These are phyloP conservation scores for Phlogophora meticulosa DNA, from an alignment of 2,888 invertebrate genomes.

Conservation along the genomic window DNA sequence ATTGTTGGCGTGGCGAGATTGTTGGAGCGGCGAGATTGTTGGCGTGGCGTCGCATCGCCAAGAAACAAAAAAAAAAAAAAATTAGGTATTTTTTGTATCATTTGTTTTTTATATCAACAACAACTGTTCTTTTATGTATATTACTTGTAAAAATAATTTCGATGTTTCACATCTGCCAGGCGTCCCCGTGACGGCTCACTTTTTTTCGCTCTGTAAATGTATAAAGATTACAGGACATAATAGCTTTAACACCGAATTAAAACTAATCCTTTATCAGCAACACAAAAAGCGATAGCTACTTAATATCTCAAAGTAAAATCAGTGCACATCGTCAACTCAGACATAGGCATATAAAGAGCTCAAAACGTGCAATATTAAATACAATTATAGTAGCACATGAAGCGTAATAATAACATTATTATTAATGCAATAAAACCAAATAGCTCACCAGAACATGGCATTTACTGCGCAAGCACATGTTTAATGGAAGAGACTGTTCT, in stretches of 20 bases:
- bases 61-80: no score
- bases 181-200: no score
- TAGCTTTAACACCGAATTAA: neutral
- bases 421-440: constrained; percentile 77
- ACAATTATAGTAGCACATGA: constrained; percentile 65
- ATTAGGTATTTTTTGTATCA: no score
- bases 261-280: neutral
- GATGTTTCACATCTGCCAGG: no score
- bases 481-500: constrained; percentile 56
- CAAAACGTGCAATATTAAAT: constrained; percentile 63
- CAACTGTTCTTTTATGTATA: no score
- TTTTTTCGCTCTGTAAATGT: no score
- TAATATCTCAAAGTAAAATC: constrained; percentile 9
- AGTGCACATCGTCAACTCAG: constrained; percentile 23
- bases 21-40: no score
- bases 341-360: constrained; percentile 54
- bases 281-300: neutral
- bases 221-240: no score
- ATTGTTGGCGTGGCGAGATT: no score
- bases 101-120: neutral
- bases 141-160: no score
- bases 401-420: constrained; percentile 73
- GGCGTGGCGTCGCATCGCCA: no score
- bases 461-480: constrained; percentile 38
- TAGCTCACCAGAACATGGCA: constrained; percentile 69